Evolutionary conservation across 2,888 invertebrate genomes (phyloP).

Genomic region (Ypsolopha sequella): DNA sequence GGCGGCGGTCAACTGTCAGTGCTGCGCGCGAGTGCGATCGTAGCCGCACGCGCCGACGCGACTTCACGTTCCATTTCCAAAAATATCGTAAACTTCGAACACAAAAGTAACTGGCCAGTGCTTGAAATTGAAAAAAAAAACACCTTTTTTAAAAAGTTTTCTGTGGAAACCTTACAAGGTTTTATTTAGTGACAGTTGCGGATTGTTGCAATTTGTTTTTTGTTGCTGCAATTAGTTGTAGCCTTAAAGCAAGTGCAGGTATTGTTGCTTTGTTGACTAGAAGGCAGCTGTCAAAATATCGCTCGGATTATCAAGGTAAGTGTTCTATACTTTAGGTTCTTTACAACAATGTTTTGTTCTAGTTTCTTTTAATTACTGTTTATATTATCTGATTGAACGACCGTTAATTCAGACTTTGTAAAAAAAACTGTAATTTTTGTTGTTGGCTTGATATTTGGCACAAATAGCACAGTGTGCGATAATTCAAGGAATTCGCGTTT

Average conservation of each 20-base stretch:
- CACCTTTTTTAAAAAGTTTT: not conserved
- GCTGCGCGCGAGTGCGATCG: conserved; percentile 45
- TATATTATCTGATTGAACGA: no score
- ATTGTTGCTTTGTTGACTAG: conserved; percentile 43
- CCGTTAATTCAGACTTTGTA: no score
- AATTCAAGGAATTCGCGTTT: no score
- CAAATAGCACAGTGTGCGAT: no score
- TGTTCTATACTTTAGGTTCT: not conserved
- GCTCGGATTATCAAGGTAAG: conserved; percentile 50
- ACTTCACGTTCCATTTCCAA: conserved; percentile 19
- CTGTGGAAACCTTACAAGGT: not conserved
- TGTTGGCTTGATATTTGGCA: no score
- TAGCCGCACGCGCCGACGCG: conserved; percentile 37
- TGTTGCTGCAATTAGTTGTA: conserved; percentile 17
- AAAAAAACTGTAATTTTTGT: no score
- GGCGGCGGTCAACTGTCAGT: conserved; percentile 43
- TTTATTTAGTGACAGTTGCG: not conserved
- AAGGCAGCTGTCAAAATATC: conserved; percentile 54
- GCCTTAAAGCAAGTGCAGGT: conserved; percentile 19
- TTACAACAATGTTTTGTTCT: no score
- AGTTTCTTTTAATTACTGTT: no score
- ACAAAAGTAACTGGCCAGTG: not conserved
- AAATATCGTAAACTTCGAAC: conserved; percentile 12
- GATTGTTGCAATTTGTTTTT: not conserved
- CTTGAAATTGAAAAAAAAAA: not conserved